Evolutionary conservation across 2,888 invertebrate species (phyloP).

Genomic region (Pollenia amentaria): DNA sequence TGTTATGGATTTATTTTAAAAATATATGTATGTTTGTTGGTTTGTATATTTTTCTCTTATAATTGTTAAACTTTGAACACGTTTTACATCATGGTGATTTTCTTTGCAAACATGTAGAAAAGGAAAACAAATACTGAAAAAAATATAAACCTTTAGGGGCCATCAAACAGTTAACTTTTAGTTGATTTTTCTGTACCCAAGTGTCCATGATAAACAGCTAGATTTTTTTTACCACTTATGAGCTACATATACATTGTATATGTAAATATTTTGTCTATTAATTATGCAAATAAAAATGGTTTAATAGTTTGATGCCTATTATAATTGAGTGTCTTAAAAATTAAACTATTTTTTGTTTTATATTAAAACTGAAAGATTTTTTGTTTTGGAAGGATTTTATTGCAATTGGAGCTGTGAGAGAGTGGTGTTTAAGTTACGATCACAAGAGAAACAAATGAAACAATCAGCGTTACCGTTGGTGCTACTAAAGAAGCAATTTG

Average conservation of each 20-base stretch:
- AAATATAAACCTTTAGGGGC: constrained; percentile 59
- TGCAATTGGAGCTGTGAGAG: background rate
- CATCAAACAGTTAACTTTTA: constrained; percentile 64
- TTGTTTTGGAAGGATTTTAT: background rate
- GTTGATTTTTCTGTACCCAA: constrained; percentile 18
- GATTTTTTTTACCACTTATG: constrained; percentile 7
- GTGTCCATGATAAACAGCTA: constrained; percentile 61
- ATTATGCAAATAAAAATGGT: constrained; percentile 45
- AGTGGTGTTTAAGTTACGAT: too few species aligned
- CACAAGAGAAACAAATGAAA: too few species aligned
- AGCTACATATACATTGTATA: background rate
- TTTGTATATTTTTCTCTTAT: constrained; percentile 2
- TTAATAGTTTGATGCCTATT: constrained; percentile 61
- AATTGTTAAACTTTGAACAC: constrained; percentile 51
- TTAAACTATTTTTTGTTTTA: too few species aligned
- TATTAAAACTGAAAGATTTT: background rate
- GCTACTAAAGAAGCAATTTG: too few species aligned
- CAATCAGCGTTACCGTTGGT: too few species aligned
- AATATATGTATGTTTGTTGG: background rate
- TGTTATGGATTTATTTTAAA: constrained; percentile 29
- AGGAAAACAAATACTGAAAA: constrained; percentile 19
- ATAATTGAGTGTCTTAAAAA: constrained; percentile 7
- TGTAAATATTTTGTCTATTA: constrained; percentile 1
- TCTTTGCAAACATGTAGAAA: constrained; percentile 25
- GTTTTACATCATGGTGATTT: constrained; percentile 60